phyloP scores from a whole-genome alignment of 2,888 invertebrate genomes.

The Xestia ashworthii region DNA sequence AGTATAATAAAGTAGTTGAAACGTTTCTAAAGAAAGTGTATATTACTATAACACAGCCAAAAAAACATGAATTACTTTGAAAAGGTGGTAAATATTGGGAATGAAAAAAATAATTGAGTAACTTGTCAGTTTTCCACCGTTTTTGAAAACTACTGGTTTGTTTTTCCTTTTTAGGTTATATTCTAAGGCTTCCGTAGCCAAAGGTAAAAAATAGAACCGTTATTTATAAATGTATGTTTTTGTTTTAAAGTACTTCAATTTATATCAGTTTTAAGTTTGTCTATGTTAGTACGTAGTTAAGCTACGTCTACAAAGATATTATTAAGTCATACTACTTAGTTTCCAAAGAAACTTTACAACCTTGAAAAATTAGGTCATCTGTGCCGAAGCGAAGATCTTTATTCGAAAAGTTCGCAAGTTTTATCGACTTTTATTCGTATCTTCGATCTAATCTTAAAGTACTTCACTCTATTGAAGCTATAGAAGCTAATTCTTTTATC shows the following conservation, averaged over 20 bases:
- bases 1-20: neutral
- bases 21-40: neutral
- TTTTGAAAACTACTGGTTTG: neutral
- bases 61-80: neutral
- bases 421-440: conserved; percentile 69
- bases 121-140: neutral
- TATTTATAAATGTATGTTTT: neutral
- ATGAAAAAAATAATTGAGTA: neutral
- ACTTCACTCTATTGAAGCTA: conserved; percentile 60
- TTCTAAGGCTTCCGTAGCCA: neutral
- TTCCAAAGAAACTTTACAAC: conserved; percentile 66
- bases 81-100: neutral
- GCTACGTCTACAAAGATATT: conserved; percentile 50
- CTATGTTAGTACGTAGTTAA: neutral
- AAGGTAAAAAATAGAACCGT: neutral
- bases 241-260: neutral
- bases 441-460: conserved; percentile 63
- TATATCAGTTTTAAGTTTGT: neutral
- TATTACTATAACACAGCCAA: neutral
- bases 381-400: conserved; percentile 74
- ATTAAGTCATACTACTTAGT: conserved; percentile 61
- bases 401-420: conserved; percentile 74
- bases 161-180: neutral
- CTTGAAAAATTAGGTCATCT: conserved; percentile 77
- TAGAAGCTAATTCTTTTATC: conserved; percentile 57